Percentiles rank a stretch among this genome's conserved stretches.
Evolutionary conservation across 1,140 invertebrate genomes (phyloP).

Genomic region (Elymnias hypermnestra): DNA sequence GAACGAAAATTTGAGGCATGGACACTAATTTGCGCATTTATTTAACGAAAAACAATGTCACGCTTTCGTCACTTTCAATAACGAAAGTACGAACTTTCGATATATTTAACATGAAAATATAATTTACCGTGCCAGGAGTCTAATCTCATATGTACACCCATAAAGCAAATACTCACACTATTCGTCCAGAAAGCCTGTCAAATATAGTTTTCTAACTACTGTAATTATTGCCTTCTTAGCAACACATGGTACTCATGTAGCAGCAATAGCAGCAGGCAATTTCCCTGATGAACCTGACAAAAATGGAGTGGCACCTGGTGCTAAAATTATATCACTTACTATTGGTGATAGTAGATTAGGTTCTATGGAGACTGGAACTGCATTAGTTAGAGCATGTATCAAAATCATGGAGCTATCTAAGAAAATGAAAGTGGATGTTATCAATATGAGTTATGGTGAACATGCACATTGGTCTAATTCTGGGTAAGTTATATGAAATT

Average conservation of each 20-base stretch:
- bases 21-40: too few relatives aligned
- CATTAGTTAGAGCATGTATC: slow-evolving; percentile 93
- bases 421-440: slow-evolving; percentile 85
- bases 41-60: too few relatives aligned
- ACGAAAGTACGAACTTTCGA: too few relatives aligned
- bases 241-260: slow-evolving; percentile 97
- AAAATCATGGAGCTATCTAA: slow-evolving; percentile 86
- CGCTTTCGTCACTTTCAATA: too few relatives aligned
- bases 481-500: too few relatives aligned
- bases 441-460: slow-evolving; percentile 99
- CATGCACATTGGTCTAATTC: slow-evolving; percentile 91
- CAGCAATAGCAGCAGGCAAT: slow-evolving; percentile 94
- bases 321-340: slow-evolving; percentile 94
- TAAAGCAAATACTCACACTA: too few relatives aligned
- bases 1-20: too few relatives aligned
- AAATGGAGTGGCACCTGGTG: slow-evolving; percentile 97
- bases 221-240: slow-evolving; percentile 76
- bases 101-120: too few relatives aligned
- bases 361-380: slow-evolving; percentile 97
- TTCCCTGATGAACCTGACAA: slow-evolving; percentile 93
- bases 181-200: too few relatives aligned
- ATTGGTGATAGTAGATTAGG: slow-evolving; percentile 93
- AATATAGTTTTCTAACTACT: too few relatives aligned
- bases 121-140: too few relatives aligned
- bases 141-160: too few relatives aligned